These are phyloP conservation scores for Polypedilum vanderplanki DNA, from an alignment of 1,140 invertebrate genomes.

Conservation along the genomic window DNA sequence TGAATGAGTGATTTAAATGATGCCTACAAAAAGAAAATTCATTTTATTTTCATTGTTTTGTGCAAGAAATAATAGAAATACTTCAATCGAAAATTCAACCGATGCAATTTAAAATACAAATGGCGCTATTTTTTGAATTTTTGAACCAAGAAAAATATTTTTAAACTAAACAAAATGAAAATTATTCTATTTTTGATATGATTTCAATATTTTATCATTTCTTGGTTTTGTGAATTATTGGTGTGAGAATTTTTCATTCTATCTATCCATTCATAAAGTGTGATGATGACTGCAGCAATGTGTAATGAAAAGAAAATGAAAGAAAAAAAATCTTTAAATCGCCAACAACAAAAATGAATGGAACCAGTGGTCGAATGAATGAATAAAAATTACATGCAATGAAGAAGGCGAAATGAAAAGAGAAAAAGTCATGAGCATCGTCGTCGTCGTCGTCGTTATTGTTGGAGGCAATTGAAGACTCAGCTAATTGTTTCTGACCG, in stretches of 20 bases:
- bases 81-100: too few species aligned
- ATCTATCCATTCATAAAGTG: too few species aligned
- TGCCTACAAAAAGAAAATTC: neutral
- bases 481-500: neutral
- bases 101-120: neutral
- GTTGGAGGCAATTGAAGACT: slow-evolving; percentile 1
- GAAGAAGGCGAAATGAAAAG: neutral
- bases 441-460: too few species aligned
- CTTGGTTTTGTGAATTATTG: too few species aligned
- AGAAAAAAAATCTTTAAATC: neutral
- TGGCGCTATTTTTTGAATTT: too few species aligned
- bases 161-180: too few species aligned
- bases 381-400: neutral
- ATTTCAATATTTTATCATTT: too few species aligned
- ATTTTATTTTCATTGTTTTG: neutral
- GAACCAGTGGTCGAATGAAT: neutral
- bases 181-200: too few species aligned
- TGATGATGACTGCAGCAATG: too few species aligned
- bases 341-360: neutral
- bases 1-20: slow-evolving; percentile 18
- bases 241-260: too few species aligned
- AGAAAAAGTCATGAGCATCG: slow-evolving; percentile 9
- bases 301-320: neutral
- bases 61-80: too few species aligned
- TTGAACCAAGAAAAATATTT: too few species aligned